phyloP scores from a whole-genome alignment of 2,888 invertebrate genomes.

The Eupithecia insigniata region DNA sequence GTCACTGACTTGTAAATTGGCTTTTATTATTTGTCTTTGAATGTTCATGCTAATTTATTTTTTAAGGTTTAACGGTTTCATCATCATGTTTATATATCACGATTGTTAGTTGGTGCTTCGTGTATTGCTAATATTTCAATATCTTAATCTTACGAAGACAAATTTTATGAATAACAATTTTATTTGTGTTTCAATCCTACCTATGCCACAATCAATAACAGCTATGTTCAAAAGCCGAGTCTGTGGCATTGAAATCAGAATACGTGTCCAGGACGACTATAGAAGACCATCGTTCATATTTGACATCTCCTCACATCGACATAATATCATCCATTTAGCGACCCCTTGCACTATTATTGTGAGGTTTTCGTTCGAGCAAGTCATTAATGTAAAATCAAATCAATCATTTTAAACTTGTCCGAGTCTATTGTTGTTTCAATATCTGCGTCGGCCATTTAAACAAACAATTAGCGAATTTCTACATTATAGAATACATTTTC shows the following conservation, averaged over 20 bases:
- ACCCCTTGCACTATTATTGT: constrained; percentile 68
- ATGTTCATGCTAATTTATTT: constrained; percentile 74
- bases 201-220: constrained; percentile 47
- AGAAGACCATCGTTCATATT: constrained; percentile 73
- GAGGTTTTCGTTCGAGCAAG: constrained; percentile 59
- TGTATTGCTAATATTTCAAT: constrained; percentile 54
- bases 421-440: constrained; percentile 57
- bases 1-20: constrained; percentile 74
- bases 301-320: constrained; percentile 67
- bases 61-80: constrained; percentile 80
- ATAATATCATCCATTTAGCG: constrained; percentile 76
- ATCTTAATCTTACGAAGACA: constrained; percentile 43
- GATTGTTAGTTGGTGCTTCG: constrained; percentile 56
- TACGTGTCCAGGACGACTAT: constrained; percentile 65
- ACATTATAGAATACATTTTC: constrained; percentile 50
- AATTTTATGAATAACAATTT: constrained; percentile 6
- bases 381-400: constrained; percentile 71
- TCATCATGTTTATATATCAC: constrained; percentile 76
- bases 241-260: constrained; percentile 63
- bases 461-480: constrained; percentile 72
- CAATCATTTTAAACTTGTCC: constrained; percentile 61
- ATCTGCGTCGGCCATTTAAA: constrained; percentile 51
- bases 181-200: background rate
- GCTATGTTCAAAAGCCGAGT: constrained; percentile 55
- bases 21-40: constrained; percentile 79